phyloP scores from a whole-genome alignment of 2,797 vertebrate genomes.

The Lophotriccus pileatus region DNA sequence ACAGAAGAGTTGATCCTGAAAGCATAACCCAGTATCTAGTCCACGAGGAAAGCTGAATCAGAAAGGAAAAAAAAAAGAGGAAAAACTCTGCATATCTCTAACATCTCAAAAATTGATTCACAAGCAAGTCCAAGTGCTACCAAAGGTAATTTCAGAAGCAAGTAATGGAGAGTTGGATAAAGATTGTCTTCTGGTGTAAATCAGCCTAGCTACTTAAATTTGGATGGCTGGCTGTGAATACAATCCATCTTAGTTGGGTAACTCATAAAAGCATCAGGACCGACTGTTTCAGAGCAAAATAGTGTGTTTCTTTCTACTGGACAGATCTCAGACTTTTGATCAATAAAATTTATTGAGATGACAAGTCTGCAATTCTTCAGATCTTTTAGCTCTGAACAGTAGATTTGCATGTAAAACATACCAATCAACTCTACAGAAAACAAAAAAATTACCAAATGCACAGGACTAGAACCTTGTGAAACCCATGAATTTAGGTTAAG shows the following conservation, averaged over 20 bases:
- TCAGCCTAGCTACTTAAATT: not conserved
- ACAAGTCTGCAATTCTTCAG: not conserved
- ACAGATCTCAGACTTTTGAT: not conserved
- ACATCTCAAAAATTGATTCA: not conserved
- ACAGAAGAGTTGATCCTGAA: slow-evolving; percentile 88
- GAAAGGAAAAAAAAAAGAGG: not conserved
- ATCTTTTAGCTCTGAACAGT: not conserved
- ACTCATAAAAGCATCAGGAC: not conserved
- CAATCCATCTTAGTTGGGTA: not conserved
- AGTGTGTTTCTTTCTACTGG: not conserved
- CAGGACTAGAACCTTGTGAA: not conserved
- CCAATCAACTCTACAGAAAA: not conserved
- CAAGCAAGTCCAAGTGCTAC: not conserved
- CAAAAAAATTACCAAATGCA: not conserved
- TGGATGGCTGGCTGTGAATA: not conserved
- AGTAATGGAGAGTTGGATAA: not conserved
- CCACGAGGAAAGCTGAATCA: slow-evolving; percentile 88
- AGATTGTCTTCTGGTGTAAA: not conserved
- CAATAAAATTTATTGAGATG: not conserved
- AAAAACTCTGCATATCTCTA: not conserved
- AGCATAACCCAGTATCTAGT: slow-evolving; percentile 94
- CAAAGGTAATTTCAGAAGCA: not conserved
- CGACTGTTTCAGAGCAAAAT: not conserved
- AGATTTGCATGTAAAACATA: not conserved
- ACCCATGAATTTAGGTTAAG: not conserved